A percentile compares a stretch with the other conserved stretches of the same genome.
phyloP scores from a whole-genome alignment of 2,888 invertebrate genomes.

The Drosophila cognata region DNA sequence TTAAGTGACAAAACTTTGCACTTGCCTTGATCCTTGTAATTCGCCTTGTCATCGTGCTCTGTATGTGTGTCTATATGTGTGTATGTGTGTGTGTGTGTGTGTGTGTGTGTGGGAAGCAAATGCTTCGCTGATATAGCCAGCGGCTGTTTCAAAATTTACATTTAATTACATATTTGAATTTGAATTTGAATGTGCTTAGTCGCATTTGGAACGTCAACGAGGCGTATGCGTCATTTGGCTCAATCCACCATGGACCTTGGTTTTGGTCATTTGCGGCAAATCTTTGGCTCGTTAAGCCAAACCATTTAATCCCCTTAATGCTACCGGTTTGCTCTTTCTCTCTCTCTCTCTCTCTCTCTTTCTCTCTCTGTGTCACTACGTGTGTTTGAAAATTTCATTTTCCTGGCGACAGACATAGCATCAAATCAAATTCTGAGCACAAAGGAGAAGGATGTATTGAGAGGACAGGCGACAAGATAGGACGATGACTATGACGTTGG shows the following conservation, averaged over 20 bases:
- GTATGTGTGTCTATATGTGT: conserved; percentile 12
- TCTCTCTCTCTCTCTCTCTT: neutral
- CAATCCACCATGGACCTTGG: conserved; percentile 14
- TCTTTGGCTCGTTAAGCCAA: conserved; percentile 71
- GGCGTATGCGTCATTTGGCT: conserved; percentile 64
- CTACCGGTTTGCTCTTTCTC: neutral
- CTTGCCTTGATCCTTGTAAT: conserved; percentile 68
- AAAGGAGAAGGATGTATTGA: conserved; percentile 12
- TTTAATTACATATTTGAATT: conserved; percentile 78
- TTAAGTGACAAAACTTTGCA: conserved; percentile 82
- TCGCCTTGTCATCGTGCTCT: conserved; percentile 49
- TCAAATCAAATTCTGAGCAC: conserved; percentile 50
- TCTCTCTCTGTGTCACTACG: neutral
- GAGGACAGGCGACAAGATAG: conserved; percentile 7
- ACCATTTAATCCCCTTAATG: conserved; percentile 61
- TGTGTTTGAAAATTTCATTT: conserved; percentile 37
- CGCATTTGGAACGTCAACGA: conserved; percentile 53
- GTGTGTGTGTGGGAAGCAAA: conserved; percentile 14
- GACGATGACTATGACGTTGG: neutral
- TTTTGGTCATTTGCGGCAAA: conserved; percentile 62
- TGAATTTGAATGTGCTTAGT: conserved; percentile 58
- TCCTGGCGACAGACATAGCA: conserved; percentile 49
- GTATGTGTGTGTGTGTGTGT: conserved; percentile 4
- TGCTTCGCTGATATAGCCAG: conserved; percentile 27
- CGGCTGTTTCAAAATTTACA: conserved; percentile 71